Base-by-base conservation (phyloP, 2,113 vertebrate species). In the Prolemur simus region DNA sequence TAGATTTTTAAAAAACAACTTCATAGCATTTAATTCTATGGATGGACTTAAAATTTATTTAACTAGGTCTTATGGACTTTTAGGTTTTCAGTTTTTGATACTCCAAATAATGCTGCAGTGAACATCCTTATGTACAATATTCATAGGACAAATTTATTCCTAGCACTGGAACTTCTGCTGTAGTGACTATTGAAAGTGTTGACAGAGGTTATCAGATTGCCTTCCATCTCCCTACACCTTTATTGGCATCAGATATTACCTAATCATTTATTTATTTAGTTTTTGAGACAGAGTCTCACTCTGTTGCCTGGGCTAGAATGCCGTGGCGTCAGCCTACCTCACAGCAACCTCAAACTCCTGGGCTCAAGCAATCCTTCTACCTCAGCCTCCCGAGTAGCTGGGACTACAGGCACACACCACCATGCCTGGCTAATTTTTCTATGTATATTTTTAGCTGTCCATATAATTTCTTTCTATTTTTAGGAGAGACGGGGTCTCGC, bases 1-100 rank as follows among this genome's bases (percentile, higher is more conserved):
- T 76, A 58, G 10, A 58, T 85, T 85, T 52, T 37, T 63, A 42
- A 63, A 93, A 85, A n/a, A 82, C 3, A 92, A 18, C 13, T 87
- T 76, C 23, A 82, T 82, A 49, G 68, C 86, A 91, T 74, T 94
- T 83, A 87, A 58, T 86, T 95, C 60, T 74, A 0, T 73, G 42
- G 20, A n/a, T 85, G 39, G 58, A 25, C 14, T 94, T 94, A 63
- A 92, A 34, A 42, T 74, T n/a, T 84, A 82, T 83, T 93, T 88
- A 96, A 42, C 23, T n/a, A 91, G 78, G 52, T 47, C 54, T 74
- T 91, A 49, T 90, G 60, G 42, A 32, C 52, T 37, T 93, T 83
- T 37, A 87, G 20, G 56, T 89, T 95, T 96, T 95, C 60, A 52
- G 12, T 54, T 58, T 94, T 42, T 86, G 60, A n/a, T 86, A 74